Conservation (phyloP, 1,140 invertebrate genomes). For the Rhynchophorus ferrugineus region DNA sequence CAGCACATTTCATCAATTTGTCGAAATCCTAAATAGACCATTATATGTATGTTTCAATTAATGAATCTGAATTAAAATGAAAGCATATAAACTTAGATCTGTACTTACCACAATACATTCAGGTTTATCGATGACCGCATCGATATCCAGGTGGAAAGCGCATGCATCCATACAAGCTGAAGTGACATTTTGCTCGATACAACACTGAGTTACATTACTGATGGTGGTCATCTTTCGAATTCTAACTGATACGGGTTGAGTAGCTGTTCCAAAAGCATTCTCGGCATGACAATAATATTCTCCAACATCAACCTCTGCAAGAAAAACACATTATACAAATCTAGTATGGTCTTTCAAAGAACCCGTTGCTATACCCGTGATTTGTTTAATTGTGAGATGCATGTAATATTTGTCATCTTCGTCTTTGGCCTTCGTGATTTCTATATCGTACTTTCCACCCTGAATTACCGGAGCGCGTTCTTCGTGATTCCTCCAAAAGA, state of each 20-base stretch:
- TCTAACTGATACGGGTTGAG: conserved; percentile 62
- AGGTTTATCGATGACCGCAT: conserved; percentile 66
- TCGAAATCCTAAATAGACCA: conserved; percentile 56
- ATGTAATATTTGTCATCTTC: conserved; percentile 59
- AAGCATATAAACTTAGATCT: not conserved
- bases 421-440: conserved; percentile 47
- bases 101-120: conserved; percentile 52
- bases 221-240: conserved; percentile 52
- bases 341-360: not conserved
- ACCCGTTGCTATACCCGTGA: conserved; percentile 37
- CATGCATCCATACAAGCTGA: conserved; percentile 68
- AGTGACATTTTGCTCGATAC: conserved; percentile 66
- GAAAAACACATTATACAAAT: not conserved
- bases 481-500: conserved; percentile 68
- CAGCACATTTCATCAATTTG: conserved; percentile 77
- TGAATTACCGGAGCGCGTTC: conserved; percentile 63
- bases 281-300: conserved; percentile 76
- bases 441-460: conserved; percentile 63
- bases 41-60: not conserved
- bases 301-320: conserved; percentile 55
- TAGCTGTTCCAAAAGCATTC: conserved; percentile 66
- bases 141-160: conserved; percentile 71
- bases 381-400: conserved; percentile 61
- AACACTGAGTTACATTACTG: conserved; percentile 68
- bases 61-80: not conserved